Evolutionary conservation across 2,888 invertebrate genomes (phyloP).

Genomic region (Cephus runcator): DNA sequence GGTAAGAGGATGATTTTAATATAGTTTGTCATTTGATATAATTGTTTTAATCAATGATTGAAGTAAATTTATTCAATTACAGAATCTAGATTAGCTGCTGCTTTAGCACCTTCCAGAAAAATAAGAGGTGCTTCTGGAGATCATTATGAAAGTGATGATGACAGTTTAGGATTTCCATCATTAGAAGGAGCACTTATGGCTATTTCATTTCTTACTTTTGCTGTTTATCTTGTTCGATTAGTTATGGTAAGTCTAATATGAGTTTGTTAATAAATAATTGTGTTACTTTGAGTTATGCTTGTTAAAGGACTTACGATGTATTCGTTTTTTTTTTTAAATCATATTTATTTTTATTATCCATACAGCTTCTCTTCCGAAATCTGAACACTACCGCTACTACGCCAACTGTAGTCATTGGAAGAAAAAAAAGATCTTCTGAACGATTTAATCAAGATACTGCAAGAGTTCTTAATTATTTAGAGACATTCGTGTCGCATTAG

Average conservation of each 20-base stretch:
- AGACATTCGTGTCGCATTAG: neutral
- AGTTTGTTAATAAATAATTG: neutral
- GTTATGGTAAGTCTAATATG: constrained; percentile 73
- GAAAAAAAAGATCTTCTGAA: constrained; percentile 47
- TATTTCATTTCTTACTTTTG: constrained; percentile 86
- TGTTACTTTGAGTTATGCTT: neutral
- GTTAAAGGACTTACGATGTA: neutral
- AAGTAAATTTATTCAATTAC: constrained; percentile 3
- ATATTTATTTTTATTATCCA: constrained; percentile 13
- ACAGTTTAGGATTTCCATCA: constrained; percentile 80
- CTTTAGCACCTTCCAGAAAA: constrained; percentile 35
- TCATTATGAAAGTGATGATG: constrained; percentile 65
- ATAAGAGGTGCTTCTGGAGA: constrained; percentile 40
- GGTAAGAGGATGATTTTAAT: constrained; percentile 65
- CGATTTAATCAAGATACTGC: neutral
- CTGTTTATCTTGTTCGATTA: constrained; percentile 84
- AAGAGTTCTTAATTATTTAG: neutral
- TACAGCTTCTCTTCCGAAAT: constrained; percentile 52
- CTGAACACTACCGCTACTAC: constrained; percentile 27
- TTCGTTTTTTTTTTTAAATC: neutral
- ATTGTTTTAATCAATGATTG: neutral
- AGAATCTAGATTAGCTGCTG: constrained; percentile 49
- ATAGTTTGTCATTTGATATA: neutral
- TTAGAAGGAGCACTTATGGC: constrained; percentile 84
- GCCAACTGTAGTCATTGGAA: constrained; percentile 49